Base-by-base conservation (phyloP, 2,113 vertebrate species). In the Smithornis capensis region DNA sequence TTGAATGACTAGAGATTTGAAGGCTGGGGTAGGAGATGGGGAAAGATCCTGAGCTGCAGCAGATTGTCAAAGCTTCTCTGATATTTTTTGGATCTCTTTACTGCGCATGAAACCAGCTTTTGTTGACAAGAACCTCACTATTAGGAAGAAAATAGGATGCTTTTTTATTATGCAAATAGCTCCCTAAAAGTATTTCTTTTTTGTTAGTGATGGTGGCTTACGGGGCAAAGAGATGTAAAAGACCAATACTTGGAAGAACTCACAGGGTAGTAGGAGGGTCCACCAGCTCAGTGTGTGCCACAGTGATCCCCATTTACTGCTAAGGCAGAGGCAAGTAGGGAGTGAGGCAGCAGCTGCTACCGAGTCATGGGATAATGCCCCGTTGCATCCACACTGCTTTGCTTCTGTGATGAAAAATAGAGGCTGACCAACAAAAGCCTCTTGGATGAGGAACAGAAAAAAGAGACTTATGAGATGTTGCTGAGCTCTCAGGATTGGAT, bases 281-380 rank as follows among this genome's bases (percentile, higher is more conserved):
- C 19, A 28, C 4, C 33, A 19, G 31, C 40, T 55, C 42, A 53
- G 18, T 33, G 18, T 64, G 0, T 53, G 28, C 12, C 3, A 0
- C 0, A 0, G 29, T 42, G 57, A 52, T 62, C 14, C 42, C 24
- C 10, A 10, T 21, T 13, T 71, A 5, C 27, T 27, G 12, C n/a
- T 33, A 52, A 38, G 37, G 22, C n/a, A 37, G 44, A 33, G 9
- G 14, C 18, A 31, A 13, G 57, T 5, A 55, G 22, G 27, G 33
- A 33, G 25, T 40, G 25, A 60, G 37, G 29, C 37, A 45, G 17
- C 29, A 50, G 21, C 50, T 50, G 6, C 14, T 38, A 23, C 12
- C 1, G 14, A 35, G 42, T 23, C 9, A 14, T 7, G 22, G 18
- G 35, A 23, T 33, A 40, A 12, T 29, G 40, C 8, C 40, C 25